Evolutionary conservation across 2,113 vertebrate genomes (phyloP).

Genomic region (Prionailurus viverrinus): DNA sequence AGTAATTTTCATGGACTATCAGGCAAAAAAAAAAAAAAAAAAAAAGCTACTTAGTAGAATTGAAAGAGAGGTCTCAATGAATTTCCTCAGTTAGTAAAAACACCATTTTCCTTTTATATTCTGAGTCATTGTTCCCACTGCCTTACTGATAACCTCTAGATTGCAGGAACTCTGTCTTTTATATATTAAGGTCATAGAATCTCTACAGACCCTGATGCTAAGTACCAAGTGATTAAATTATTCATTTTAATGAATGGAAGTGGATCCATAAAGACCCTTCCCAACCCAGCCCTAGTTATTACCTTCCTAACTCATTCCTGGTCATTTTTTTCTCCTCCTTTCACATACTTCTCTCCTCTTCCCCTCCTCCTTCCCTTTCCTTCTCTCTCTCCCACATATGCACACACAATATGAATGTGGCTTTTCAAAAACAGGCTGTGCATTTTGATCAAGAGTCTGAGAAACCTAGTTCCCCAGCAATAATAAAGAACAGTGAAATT

Average conservation of each 20-base stretch:
- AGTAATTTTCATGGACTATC: neutral
- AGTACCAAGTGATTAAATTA: neutral
- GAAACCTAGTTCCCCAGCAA: neutral
- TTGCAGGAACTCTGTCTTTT: neutral
- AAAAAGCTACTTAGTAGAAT: neutral
- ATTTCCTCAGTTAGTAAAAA: conserved; percentile 34
- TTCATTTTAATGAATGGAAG: neutral
- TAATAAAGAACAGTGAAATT: neutral
- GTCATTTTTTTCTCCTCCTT: neutral
- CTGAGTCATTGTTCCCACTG: neutral
- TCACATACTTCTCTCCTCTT: neutral
- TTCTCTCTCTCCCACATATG: too few species aligned
- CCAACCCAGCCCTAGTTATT: neutral
- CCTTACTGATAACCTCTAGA: neutral
- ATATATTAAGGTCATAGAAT: neutral
- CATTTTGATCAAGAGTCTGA: conserved; percentile 44
- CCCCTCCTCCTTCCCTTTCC: neutral
- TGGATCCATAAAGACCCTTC: neutral
- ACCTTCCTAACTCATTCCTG: neutral
- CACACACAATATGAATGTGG: neutral
- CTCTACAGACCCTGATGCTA: neutral
- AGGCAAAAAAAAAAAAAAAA: neutral
- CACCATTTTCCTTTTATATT: neutral
- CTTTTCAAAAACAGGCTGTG: neutral
- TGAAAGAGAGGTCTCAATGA: neutral